phyloP scores from a whole-genome alignment of 2,888 invertebrate species.

The Chloromyia formosa region DNA sequence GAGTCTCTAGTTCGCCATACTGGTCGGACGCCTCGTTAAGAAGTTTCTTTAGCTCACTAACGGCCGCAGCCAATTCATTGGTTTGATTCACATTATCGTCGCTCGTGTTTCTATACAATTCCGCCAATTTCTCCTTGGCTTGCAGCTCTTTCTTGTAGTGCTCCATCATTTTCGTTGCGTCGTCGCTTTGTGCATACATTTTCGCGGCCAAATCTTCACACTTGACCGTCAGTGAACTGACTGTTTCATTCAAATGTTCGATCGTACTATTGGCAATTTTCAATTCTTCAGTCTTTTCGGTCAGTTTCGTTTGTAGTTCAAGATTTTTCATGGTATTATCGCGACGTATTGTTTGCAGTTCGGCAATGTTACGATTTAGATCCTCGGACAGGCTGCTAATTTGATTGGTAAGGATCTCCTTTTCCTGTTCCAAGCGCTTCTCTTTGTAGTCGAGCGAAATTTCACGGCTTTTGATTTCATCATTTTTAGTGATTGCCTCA shows the following conservation, averaged over 20 bases:
- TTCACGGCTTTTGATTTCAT: slow-evolving; percentile 84
- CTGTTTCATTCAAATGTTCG: slow-evolving; percentile 73
- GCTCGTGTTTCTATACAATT: slow-evolving; percentile 82
- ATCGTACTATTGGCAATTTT: slow-evolving; percentile 76
- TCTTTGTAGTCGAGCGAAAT: slow-evolving; percentile 82
- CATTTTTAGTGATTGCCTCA: slow-evolving; percentile 80
- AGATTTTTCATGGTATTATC: slow-evolving; percentile 74
- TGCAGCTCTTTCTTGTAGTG: slow-evolving; percentile 82
- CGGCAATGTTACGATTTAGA: slow-evolving; percentile 78
- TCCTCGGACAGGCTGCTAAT: slow-evolving; percentile 81
- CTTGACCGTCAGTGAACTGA: slow-evolving; percentile 73
- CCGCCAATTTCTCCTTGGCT: slow-evolving; percentile 84
- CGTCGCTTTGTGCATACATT: slow-evolving; percentile 77
- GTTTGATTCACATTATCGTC: slow-evolving; percentile 82
- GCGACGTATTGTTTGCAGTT: slow-evolving; percentile 78
- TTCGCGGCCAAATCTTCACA: slow-evolving; percentile 76
- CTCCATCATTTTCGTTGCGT: slow-evolving; percentile 74
- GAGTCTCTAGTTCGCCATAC: slow-evolving; percentile 81
- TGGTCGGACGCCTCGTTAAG: slow-evolving; percentile 82
- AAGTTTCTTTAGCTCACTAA: slow-evolving; percentile 78
- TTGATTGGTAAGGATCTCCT: slow-evolving; percentile 78
- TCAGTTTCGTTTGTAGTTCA: slow-evolving; percentile 77
- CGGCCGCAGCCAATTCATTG: slow-evolving; percentile 78
- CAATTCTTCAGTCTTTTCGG: slow-evolving; percentile 82
- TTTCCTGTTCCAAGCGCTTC: slow-evolving; percentile 85